A percentile compares a stretch with the other conserved stretches of the same genome.
These are phyloP conservation scores for Actenoides hombroni DNA, from an alignment of 2,113 vertebrate genomes.

Conservation along the genomic window DNA sequence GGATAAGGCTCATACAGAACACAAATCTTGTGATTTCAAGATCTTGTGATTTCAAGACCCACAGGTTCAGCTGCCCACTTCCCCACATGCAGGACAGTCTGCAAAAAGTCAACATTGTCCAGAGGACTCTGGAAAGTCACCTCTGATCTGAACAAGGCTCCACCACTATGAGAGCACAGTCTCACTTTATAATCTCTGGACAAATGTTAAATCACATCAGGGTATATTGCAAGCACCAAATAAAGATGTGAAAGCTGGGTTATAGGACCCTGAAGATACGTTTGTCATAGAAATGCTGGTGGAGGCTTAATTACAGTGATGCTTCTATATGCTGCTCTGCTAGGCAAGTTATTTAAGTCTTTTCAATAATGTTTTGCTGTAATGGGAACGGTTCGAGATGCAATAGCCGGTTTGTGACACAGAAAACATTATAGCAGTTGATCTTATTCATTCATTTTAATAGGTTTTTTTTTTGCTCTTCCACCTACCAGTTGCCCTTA, in stretches of 20 bases:
- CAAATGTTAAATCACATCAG: background rate
- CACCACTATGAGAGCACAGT: background rate
- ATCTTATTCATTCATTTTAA: slow-evolving; percentile 3
- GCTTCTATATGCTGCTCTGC: background rate
- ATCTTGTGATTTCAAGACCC: background rate
- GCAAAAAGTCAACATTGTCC: background rate
- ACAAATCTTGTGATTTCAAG: background rate
- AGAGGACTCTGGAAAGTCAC: background rate
- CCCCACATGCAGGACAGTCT: background rate
- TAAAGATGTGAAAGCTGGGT: background rate
- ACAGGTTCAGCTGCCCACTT: background rate
- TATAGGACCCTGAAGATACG: background rate
- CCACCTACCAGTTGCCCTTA: background rate
- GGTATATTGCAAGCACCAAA: background rate
- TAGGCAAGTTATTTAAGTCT: background rate
- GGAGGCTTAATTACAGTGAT: background rate
- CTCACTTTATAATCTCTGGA: background rate
- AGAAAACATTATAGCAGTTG: background rate
- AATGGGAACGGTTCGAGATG: background rate
- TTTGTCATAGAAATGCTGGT: background rate
- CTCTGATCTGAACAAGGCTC: background rate
- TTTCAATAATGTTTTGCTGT: background rate
- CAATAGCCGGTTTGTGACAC: background rate
- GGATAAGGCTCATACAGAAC: background rate
- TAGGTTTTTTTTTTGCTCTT: background rate